Evolutionary conservation across 1,140 invertebrate genomes (phyloP).

Genomic region (Drosophila busckii): DNA sequence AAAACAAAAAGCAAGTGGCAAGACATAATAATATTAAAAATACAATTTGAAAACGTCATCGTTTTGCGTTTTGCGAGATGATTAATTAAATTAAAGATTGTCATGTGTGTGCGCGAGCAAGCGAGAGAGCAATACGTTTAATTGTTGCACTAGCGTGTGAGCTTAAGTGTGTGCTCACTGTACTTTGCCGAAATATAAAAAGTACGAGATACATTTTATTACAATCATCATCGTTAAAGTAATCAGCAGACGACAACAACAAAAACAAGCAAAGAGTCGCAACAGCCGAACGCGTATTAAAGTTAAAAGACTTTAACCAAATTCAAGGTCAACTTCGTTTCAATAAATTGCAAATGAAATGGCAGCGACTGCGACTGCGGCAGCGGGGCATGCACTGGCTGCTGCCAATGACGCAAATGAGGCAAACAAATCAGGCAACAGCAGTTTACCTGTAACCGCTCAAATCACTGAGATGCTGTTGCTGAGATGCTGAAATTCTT

Average conservation of each 20-base stretch:
- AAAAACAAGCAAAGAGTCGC: slow-evolving; percentile 22
- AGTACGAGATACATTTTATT: slow-evolving; percentile 59
- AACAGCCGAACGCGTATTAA: slow-evolving; percentile 58
- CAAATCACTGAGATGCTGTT: slow-evolving; percentile 5
- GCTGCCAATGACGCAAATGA: slow-evolving; percentile 72
- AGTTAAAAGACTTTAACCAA: slow-evolving; percentile 75
- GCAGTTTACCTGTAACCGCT: slow-evolving; percentile 60
- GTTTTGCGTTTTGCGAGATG: slow-evolving; percentile 34
- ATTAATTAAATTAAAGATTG: slow-evolving; percentile 58
- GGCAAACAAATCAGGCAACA: slow-evolving; percentile 46
- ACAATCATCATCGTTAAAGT: slow-evolving; percentile 72
- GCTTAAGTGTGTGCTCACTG: too few relatives aligned
- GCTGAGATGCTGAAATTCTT: background rate
- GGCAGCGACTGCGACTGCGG: slow-evolving; percentile 16
- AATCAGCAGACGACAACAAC: slow-evolving; percentile 46
- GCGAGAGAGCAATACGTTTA: slow-evolving; percentile 1
- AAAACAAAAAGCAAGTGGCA: slow-evolving; percentile 27
- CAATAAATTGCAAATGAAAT: slow-evolving; percentile 72
- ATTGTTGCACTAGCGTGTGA: slow-evolving; percentile 10
- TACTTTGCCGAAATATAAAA: too few relatives aligned
- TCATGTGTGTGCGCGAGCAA: slow-evolving; percentile 6
- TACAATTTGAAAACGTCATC: slow-evolving; percentile 51
- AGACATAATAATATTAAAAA: slow-evolving; percentile 41
- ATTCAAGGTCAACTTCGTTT: slow-evolving; percentile 76
- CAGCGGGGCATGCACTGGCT: slow-evolving; percentile 12